Percentiles rank a stretch among this genome's conserved stretches.
phyloP scores from a whole-genome alignment of 2,888 invertebrate genomes.

The Synergus gifuensis region DNA sequence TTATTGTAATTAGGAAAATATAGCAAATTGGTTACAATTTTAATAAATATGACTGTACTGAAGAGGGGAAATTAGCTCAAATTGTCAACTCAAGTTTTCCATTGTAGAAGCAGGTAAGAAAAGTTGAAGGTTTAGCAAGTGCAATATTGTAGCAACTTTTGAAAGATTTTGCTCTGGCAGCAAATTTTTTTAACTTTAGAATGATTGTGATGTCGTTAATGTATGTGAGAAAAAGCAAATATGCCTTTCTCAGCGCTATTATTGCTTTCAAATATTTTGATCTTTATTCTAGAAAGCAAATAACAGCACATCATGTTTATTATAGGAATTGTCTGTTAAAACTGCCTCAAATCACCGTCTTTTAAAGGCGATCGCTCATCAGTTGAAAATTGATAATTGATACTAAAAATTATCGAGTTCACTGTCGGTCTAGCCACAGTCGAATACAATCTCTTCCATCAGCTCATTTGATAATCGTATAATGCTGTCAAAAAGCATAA shows the following conservation, averaged over 20 bases:
- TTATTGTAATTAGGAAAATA: slow-evolving; percentile 4
- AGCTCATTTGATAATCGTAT: slow-evolving; percentile 25
- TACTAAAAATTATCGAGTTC: not conserved
- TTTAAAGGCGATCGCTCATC: not conserved
- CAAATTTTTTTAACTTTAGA: slow-evolving; percentile 10
- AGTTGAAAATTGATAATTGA: not conserved
- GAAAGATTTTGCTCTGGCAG: not conserved
- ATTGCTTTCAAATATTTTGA: slow-evolving; percentile 2
- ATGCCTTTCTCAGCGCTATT: no score
- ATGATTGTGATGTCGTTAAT: slow-evolving; percentile 1
- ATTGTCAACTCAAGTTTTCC: slow-evolving; percentile 7
- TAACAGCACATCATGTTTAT: not conserved
- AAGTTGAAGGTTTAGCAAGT: not conserved
- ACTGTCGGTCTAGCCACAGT: not conserved
- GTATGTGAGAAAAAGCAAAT: no score
- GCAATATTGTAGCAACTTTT: not conserved
- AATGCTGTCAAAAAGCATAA: slow-evolving; percentile 25
- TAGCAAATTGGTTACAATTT: slow-evolving; percentile 26
- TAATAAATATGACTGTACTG: slow-evolving; percentile 1
- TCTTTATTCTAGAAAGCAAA: not conserved
- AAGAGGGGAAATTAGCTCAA: slow-evolving; percentile 12
- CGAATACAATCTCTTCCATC: not conserved
- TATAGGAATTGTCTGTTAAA: not conserved
- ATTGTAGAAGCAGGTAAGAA: not conserved
- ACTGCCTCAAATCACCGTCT: not conserved